Conservation (phyloP, 2,113 vertebrate species). For the Catagonus wagneri region DNA sequence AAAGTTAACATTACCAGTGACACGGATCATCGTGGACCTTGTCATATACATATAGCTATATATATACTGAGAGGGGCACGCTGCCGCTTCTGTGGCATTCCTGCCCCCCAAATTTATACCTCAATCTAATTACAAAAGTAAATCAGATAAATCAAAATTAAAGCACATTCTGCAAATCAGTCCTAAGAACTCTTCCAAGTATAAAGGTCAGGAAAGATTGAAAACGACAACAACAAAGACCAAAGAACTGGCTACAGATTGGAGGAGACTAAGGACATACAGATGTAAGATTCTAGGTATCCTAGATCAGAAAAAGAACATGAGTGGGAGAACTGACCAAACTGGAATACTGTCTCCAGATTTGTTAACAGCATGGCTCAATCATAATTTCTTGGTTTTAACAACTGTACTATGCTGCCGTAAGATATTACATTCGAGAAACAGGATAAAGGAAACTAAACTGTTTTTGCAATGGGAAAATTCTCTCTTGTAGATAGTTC, state of each 20-base stretch:
- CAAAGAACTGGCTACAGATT: background rate
- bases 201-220: background rate
- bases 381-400: background rate
- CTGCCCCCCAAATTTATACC: background rate
- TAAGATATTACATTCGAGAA: background rate
- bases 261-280: background rate
- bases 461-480: conserved; percentile 3
- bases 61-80: background rate
- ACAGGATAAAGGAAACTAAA: background rate
- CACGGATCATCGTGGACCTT: background rate
- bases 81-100: background rate
- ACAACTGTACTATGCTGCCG: background rate
- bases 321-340: background rate
- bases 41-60: background rate
- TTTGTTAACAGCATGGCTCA: background rate
- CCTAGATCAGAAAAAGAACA: background rate
- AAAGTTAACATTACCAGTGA: background rate
- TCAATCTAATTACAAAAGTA: conserved; percentile 7
- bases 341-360: background rate
- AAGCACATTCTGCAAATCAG: background rate
- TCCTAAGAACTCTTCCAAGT: background rate
- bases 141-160: conserved; percentile 17
- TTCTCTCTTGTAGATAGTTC: background rate
- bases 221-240: background rate
- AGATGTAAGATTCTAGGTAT: background rate